Percentiles rank a stretch among this genome's conserved stretches.
These are phyloP conservation scores for Creontiades dilutus DNA, from an alignment of 2,888 invertebrate species.

Conservation along the genomic window DNA sequence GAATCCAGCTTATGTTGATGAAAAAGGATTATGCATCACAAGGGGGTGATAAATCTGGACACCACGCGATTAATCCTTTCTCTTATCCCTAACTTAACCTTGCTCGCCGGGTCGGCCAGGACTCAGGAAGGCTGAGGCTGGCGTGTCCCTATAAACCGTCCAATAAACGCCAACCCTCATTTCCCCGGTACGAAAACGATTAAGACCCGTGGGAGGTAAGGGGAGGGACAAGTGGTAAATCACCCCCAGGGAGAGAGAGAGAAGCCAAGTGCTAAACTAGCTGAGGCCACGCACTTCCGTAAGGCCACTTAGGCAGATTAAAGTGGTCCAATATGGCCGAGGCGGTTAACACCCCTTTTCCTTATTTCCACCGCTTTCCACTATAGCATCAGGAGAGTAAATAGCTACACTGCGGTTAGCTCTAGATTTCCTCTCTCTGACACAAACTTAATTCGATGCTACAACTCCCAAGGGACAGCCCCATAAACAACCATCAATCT, in stretches of 20 bases:
- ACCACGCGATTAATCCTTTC: neutral
- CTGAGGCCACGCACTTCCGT: constrained; percentile 72
- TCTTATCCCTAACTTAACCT: neutral
- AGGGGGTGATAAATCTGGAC: neutral
- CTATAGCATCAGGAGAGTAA: constrained; percentile 1
- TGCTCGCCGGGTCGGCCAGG: neutral
- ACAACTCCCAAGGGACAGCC: neutral
- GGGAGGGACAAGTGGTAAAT: constrained; percentile 66
- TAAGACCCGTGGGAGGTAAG: constrained; percentile 58
- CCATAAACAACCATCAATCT: neutral
- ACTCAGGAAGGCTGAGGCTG: neutral
- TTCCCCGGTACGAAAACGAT: constrained; percentile 70
- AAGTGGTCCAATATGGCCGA: constrained; percentile 71
- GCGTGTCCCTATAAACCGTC: constrained; percentile 56
- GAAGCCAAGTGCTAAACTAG: constrained; percentile 70
- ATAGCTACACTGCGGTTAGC: constrained; percentile 29
- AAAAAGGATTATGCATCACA: neutral
- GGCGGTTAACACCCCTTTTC: constrained; percentile 63
- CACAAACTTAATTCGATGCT: neutral
- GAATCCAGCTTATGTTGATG: neutral
- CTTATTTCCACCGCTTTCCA: constrained; percentile 48
- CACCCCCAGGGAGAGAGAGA: constrained; percentile 61
- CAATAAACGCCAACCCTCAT: constrained; percentile 71
- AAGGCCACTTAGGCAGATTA: constrained; percentile 71
- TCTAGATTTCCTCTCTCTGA: constrained; percentile 3